These are phyloP conservation scores for Hipparchia sbordonii DNA, from an alignment of 2,888 invertebrate species.

Conservation along the genomic window DNA sequence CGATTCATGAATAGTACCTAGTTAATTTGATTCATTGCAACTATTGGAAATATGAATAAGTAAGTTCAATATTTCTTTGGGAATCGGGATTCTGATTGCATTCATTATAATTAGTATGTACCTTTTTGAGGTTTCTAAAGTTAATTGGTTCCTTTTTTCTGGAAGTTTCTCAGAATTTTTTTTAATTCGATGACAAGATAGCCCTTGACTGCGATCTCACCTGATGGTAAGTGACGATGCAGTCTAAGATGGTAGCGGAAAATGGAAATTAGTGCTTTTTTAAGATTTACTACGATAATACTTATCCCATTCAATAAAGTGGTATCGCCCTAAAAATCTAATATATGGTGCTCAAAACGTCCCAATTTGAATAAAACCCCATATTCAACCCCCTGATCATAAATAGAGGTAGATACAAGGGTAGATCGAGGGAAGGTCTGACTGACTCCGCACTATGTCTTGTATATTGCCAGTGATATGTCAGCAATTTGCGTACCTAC, in stretches of 20 bases:
- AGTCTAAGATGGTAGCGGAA: no score
- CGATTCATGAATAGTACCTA: slow-evolving; percentile 26
- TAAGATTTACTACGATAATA: no score
- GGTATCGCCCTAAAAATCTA: slow-evolving; percentile 4
- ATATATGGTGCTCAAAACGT: slow-evolving; percentile 3
- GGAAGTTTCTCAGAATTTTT: not conserved
- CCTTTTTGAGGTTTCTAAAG: not conserved
- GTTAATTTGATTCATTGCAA: not conserved
- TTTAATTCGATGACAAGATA: no score
- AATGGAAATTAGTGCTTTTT: no score
- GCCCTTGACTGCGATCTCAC: no score
- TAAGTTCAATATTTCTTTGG: not conserved
- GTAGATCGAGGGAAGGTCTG: slow-evolving; percentile 34
- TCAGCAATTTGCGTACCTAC: slow-evolving; percentile 64
- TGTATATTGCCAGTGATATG: slow-evolving; percentile 66
- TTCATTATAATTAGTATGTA: not conserved
- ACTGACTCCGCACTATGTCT: slow-evolving; percentile 57
- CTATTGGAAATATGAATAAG: not conserved
- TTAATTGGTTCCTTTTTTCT: not conserved
- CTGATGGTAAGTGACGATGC: no score
- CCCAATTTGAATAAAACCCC: slow-evolving; percentile 23
- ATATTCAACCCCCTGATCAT: slow-evolving; percentile 14
- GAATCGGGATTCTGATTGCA: not conserved
- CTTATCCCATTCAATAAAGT: not conserved
- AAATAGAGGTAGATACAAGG: slow-evolving; percentile 24